Evolutionary conservation across 1,140 invertebrate genomes (phyloP).

Genomic region (Oppia nitens): DNA sequence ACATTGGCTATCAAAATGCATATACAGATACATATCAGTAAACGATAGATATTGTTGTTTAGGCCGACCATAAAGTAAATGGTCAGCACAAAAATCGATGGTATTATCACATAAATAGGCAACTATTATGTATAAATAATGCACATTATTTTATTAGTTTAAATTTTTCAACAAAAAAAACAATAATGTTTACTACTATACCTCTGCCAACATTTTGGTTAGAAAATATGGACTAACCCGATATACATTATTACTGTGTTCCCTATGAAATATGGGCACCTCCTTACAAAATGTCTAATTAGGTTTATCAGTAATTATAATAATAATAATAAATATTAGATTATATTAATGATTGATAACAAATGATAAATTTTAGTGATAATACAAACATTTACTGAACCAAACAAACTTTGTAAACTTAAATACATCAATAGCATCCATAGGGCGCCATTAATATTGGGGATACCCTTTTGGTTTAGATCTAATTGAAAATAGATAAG

Average conservation of each 20-base stretch:
- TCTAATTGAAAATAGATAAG: conserved; percentile 69
- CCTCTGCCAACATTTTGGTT: conserved; percentile 66
- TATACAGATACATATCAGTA: conserved; percentile 25
- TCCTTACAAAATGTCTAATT: conserved; percentile 81
- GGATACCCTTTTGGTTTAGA: conserved; percentile 66
- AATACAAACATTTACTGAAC: conserved; percentile 71
- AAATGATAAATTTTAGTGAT: conserved; percentile 7
- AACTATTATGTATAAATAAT: too few relatives aligned
- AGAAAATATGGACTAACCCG: conserved; percentile 81
- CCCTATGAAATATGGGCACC: conserved; percentile 73
- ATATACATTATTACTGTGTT: conserved; percentile 81
- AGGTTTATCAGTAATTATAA: conserved; percentile 22
- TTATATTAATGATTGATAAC: background rate
- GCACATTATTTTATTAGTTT: too few relatives aligned
- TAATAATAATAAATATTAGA: background rate
- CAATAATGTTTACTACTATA: conserved; percentile 45
- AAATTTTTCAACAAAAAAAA: background rate
- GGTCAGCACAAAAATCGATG: conserved; percentile 62
- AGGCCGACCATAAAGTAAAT: conserved; percentile 49
- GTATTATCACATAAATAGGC: conserved; percentile 43
- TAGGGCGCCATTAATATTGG: conserved; percentile 90
- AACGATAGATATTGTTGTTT: conserved; percentile 22
- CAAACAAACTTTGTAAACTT: conserved; percentile 80
- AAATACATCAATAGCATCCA: conserved; percentile 82
- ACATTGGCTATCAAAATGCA: conserved; percentile 29